A percentile compares a stretch with the other conserved stretches of the same genome.
Evolutionary conservation across 2,888 invertebrate genomes (phyloP).

Genomic region (Synergus japonicus): DNA sequence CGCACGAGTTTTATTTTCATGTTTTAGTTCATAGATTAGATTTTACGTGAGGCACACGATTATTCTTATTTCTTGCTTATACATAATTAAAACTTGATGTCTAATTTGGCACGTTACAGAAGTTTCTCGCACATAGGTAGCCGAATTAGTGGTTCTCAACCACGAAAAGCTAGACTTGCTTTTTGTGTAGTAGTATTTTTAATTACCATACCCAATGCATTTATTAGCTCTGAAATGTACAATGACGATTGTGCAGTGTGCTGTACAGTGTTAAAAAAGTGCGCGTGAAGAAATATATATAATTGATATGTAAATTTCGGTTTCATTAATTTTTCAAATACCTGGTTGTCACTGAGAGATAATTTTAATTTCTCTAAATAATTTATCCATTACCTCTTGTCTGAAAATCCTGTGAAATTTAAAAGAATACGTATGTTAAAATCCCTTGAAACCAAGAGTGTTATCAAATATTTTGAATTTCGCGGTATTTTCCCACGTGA

Average conservation of each 20-base stretch:
- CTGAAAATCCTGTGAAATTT: neutral
- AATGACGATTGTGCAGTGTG: neutral
- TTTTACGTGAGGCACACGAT: neutral
- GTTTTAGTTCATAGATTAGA: neutral
- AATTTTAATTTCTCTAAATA: neutral
- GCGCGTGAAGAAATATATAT: conserved; percentile 34
- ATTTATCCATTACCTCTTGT: neutral
- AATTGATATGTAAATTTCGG: conserved; percentile 10
- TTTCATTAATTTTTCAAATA: neutral
- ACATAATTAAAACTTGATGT: neutral
- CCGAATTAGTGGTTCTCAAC: neutral
- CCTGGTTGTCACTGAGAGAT: neutral
- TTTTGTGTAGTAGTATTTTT: neutral
- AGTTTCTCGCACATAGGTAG: neutral
- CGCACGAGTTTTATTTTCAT: neutral
- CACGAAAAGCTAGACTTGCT: neutral
- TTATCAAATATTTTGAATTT: conserved; percentile 1
- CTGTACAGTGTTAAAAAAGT: neutral
- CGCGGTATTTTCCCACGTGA: neutral
- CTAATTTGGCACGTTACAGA: neutral
- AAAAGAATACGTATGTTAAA: neutral
- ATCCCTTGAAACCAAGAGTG: no score
- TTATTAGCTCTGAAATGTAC: conserved; percentile 31
- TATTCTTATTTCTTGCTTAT: neutral
- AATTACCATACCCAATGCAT: conserved; percentile 24